These are phyloP conservation scores for Pimpla rufipes DNA, from an alignment of 2,888 invertebrate genomes.

Conservation along the genomic window DNA sequence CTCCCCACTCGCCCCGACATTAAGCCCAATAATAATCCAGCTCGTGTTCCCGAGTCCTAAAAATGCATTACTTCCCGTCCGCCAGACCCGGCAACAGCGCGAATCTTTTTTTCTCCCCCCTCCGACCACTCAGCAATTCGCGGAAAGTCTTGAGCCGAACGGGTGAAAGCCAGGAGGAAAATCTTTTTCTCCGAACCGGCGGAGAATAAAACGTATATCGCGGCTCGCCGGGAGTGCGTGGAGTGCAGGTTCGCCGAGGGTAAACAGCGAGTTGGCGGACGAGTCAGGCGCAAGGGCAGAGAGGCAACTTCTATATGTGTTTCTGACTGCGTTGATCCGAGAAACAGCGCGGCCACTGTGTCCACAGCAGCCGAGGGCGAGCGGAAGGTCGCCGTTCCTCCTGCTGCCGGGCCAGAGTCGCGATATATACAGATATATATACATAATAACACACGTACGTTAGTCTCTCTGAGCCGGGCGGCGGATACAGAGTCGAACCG, in stretches of 20 bases:
- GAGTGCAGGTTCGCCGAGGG: not conserved
- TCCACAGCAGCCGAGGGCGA: slow-evolving; percentile 24
- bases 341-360: slow-evolving; percentile 45
- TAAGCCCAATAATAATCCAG: too few relatives aligned
- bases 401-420: not conserved
- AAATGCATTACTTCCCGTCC: too few relatives aligned
- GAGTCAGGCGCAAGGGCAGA: not conserved
- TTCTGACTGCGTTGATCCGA: slow-evolving; percentile 35
- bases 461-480: not conserved
- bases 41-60: too few relatives aligned
- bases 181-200: too few relatives aligned
- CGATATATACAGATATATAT: not conserved
- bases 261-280: slow-evolving; percentile 13
- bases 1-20: too few relatives aligned
- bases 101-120: too few relatives aligned
- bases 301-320: not conserved
- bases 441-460: not conserved
- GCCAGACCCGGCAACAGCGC: too few relatives aligned
- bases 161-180: too few relatives aligned
- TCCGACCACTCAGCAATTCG: too few relatives aligned
- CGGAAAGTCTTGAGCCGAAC: too few relatives aligned
- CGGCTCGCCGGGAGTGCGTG: not conserved
- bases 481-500: slow-evolving; percentile 17
- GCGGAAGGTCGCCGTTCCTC: not conserved
- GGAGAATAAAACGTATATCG: not conserved